Evolutionary conservation across 2,113 vertebrate species (phyloP).

Genomic region (Astatotilapia flaviijosephi): DNA sequence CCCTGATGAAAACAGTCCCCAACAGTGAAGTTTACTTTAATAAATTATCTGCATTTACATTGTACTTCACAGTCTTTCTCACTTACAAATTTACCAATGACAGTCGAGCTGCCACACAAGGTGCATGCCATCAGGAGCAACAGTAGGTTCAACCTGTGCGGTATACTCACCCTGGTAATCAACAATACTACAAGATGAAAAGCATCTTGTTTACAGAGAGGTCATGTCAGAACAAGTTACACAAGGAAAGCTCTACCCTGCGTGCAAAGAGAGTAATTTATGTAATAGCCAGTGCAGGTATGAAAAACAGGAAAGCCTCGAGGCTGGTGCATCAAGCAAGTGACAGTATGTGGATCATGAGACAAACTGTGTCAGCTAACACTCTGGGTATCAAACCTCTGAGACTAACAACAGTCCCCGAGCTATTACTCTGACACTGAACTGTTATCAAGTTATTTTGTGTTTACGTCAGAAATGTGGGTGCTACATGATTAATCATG

Average conservation of each 20-base stretch:
- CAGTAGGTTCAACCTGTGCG: neutral
- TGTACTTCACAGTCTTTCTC: neutral
- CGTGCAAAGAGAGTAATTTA: neutral
- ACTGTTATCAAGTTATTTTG: neutral
- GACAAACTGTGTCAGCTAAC: neutral
- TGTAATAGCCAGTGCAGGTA: neutral
- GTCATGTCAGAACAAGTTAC: neutral
- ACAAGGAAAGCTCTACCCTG: neutral
- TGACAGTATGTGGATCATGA: slow-evolving; percentile 3
- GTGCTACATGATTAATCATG: slow-evolving; percentile 23
- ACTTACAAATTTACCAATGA: neutral
- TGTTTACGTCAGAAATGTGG: neutral
- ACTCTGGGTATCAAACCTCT: slow-evolving; percentile 4
- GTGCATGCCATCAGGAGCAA: neutral
- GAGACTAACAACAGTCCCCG: slow-evolving; percentile 1
- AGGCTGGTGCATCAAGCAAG: neutral
- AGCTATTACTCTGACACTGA: slow-evolving; percentile 11
- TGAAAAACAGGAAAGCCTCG: neutral
- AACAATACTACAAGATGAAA: neutral
- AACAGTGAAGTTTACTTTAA: neutral
- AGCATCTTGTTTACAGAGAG: slow-evolving; percentile 12
- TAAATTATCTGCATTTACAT: neutral
- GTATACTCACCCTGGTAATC: neutral
- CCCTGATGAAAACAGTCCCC: neutral
- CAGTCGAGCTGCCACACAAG: neutral